Conservation (phyloP, 2,113 vertebrate species). For the Sinocyclocheilus anshuiensis region DNA sequence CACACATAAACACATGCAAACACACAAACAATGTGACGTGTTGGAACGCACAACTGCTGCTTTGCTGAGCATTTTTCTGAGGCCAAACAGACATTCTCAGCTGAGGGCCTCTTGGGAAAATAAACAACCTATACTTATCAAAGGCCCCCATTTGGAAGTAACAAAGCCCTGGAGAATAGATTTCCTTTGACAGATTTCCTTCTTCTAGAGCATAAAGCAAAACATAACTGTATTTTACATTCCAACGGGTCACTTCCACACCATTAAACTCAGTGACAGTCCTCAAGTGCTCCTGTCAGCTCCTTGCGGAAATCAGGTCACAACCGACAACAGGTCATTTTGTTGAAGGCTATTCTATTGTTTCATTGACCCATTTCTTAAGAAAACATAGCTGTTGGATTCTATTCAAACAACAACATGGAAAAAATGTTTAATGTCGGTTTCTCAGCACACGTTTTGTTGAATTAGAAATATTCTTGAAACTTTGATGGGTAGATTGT, state of each 20-base stretch:
- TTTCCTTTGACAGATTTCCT: slow-evolving; percentile 48
- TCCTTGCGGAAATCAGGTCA: not conserved
- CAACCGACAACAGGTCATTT: not conserved
- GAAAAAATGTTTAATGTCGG: not conserved
- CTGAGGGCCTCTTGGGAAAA: slow-evolving; percentile 29
- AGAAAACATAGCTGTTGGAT: not conserved
- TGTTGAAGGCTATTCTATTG: not conserved
- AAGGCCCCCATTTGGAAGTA: slow-evolving; percentile 9
- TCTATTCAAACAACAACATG: not conserved
- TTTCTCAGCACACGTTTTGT: not conserved
- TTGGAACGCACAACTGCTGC: slow-evolving; percentile 5
- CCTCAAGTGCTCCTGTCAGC: not conserved
- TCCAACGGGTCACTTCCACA: slow-evolving; percentile 53
- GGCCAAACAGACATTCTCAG: slow-evolving; percentile 31
- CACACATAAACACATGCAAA: not conserved
- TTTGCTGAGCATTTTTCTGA: slow-evolving; percentile 30
- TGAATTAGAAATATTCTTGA: not conserved
- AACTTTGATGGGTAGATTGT: not conserved
- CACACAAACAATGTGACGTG: not conserved
- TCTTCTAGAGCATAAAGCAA: slow-evolving; percentile 9
- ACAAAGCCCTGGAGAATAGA: slow-evolving; percentile 48
- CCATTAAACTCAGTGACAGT: slow-evolving; percentile 18
- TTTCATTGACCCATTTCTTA: not conserved
- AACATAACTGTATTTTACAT: slow-evolving; percentile 39
- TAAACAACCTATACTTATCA: slow-evolving; percentile 35